Base-by-base conservation (phyloP, 2,888 invertebrate genomes). In the Odontothrips loti region DNA sequence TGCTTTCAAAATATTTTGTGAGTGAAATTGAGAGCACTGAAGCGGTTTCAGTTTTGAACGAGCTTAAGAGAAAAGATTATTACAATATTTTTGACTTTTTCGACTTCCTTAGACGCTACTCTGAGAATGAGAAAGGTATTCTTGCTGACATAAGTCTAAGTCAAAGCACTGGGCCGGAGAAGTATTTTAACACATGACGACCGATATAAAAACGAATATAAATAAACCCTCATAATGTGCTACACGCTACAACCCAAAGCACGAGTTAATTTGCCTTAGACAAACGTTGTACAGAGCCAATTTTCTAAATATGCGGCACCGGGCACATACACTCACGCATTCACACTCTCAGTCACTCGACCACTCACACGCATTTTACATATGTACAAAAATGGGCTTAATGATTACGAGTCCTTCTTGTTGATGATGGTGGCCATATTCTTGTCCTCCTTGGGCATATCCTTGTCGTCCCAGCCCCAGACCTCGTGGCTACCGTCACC, bases 381-480 rank as follows among this genome's bases (percentile, higher is more conserved):
- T 79, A 78, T 75, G 47, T 80, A 47, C 80, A 47, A 51, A 80
- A 48, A 75, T 58, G 63, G 51, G 34, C 48, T 47, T 47, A 63
- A 27, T 20, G 80, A 43, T 82, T 83, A 83, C 17, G 83, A 81
- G 15, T 80, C 23, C 80, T 84, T 84, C 63, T 82, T 83, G 81
- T 85, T 83, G 34, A 84, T 83, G 51, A 85, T 82, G 47, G 83
- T 80, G 3, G 85, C 85, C 12, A 83, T 83, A 47, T 84, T 81
- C 63, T 82, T 83, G 81, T 86, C 85, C 82, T 86, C 85, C 27
- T 83, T 78, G n/a, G 84, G 79, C 79, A 85, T 82, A 81, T 93
- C 93, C 84, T 91, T 90, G 85, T 94, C 94, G 0, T 92, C 93
- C 94, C 94, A 93, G 0, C 95, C 95, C 95, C 95, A 95, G 9